Evolutionary conservation across 2,888 invertebrate genomes (phyloP).

Genomic region (Lymantria monacha): DNA sequence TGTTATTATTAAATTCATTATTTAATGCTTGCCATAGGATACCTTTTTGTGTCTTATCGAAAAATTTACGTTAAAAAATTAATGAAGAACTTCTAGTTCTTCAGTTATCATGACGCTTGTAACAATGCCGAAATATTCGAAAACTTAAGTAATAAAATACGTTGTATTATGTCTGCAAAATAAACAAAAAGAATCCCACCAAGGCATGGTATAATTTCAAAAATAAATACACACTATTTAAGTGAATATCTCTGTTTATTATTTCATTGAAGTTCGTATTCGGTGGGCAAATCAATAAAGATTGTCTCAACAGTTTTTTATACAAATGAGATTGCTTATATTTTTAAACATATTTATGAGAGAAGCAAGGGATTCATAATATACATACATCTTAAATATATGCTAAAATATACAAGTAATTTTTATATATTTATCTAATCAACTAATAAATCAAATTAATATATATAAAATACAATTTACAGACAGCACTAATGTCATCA

Average conservation of each 20-base stretch:
- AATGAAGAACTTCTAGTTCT: no score
- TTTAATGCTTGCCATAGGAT: no score
- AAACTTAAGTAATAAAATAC: no score
- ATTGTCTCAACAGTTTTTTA: slow-evolving; percentile 32
- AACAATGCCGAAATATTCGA: no score
- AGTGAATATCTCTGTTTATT: slow-evolving; percentile 19
- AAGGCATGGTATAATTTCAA: slow-evolving; percentile 45
- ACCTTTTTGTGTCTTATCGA: no score
- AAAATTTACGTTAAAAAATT: no score
- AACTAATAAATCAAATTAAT: slow-evolving; percentile 40
- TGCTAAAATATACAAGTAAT: slow-evolving; percentile 57
- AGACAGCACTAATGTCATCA: slow-evolving; percentile 22
- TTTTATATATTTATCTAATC: slow-evolving; percentile 34
- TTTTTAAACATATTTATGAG: slow-evolving; percentile 20
- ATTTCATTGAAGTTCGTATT: slow-evolving; percentile 34
- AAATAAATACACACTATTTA: background rate
- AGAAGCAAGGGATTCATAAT: slow-evolving; percentile 48
- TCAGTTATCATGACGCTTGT: no score
- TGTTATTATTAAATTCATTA: no score
- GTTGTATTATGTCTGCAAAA: no score
- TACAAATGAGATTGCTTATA: slow-evolving; percentile 47
- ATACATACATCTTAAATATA: slow-evolving; percentile 57
- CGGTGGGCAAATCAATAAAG: slow-evolving; percentile 57
- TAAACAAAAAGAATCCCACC: background rate
- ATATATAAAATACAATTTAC: slow-evolving; percentile 40